Evolutionary conservation across 37 sponge, comb jelly and placozoan species (phyloP).

Genomic region (Beroe forskalii): DNA sequence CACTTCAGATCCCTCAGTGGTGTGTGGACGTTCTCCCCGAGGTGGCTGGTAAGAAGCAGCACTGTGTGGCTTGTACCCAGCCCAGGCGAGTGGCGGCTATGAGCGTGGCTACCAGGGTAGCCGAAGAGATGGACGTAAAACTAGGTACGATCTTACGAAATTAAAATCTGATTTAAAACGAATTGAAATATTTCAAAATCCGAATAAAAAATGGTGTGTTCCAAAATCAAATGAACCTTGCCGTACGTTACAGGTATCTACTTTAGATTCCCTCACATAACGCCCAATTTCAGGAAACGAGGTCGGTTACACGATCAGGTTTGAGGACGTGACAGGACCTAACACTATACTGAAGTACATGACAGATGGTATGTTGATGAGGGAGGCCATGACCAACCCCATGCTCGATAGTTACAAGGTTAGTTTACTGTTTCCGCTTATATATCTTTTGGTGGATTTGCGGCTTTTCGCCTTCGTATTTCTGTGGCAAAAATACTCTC

Average conservation of each 20-base stretch:
- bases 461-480: no score
- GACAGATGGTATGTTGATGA: conserved; percentile 99
- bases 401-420: conserved; percentile 91
- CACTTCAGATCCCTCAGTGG: conserved; percentile 99
- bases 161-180: no score
- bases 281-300: conserved; percentile 67
- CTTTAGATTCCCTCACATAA: no score
- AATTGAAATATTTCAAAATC: no score
- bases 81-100: conserved; percentile 98
- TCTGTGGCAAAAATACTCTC: no score
- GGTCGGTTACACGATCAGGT: conserved; percentile 91
- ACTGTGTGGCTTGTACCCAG: conserved; percentile 94
- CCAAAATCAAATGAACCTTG: no score
- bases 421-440: no score
- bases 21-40: conserved; percentile 75
- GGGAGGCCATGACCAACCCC: conserved; percentile 98
- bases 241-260: no score
- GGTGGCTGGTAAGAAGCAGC: conserved; percentile 46
- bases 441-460: no score
- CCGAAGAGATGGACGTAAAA: conserved; percentile 97
- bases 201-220: no score
- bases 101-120: conserved; percentile 98
- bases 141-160: no score
- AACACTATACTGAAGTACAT: conserved; percentile 82
- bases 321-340: conserved; percentile 65